Evolutionary conservation across 2,888 invertebrate genomes (phyloP), one percentile per base, ranked within the genome.

Genomic region (Xestia xanthographa): DNA sequence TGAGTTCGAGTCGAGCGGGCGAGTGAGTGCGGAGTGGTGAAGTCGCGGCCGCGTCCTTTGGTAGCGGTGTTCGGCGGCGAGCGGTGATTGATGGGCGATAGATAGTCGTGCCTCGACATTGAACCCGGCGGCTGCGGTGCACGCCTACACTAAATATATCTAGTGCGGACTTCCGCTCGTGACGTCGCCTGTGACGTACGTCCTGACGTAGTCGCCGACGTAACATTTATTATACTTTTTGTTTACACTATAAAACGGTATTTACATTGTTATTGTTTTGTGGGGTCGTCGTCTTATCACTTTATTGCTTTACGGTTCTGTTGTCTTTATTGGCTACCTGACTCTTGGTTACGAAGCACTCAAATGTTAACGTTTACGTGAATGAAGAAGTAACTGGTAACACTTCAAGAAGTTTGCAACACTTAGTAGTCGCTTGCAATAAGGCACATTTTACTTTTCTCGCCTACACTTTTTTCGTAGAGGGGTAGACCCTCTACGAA

Each of bases 241-340:
- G 96, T 96, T 96, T 96, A 95, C 95, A 95, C 94, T 94, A 95
- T 95, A 95, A 95, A 96, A 94, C 91, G 91, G 92, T 93, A 95
- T 95, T 94, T 94, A 94, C 94, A 95, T 94, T 93, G 94, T 95
- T 94, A 95, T 95, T 95, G 94, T 94, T 94, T 89, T 86, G 92
- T 91, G 93, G 93, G 95, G 95, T 94, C 95, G 93, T 91, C 92
- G 94, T 91, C 95, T 95, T 95, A 95, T 95, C 94, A 94, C 91
- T 93, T 94, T 94, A 95, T 94, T 94, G 92, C 92, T 93, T 93
- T 94, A 91, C 92, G 91, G 90, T 92, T 91, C 91, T 92, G 91
- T 93, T 90, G 86, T 82, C 89, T 92, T 92, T 90, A 91, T 88
- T 88, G 89, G 86, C 85, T 89, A 90, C 91, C 90, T 91, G 91